A percentile compares a stretch with the other conserved stretches of the same genome.
Conservation (phyloP, 2,888 invertebrate species). For the Hymenopus coronatus region DNA sequence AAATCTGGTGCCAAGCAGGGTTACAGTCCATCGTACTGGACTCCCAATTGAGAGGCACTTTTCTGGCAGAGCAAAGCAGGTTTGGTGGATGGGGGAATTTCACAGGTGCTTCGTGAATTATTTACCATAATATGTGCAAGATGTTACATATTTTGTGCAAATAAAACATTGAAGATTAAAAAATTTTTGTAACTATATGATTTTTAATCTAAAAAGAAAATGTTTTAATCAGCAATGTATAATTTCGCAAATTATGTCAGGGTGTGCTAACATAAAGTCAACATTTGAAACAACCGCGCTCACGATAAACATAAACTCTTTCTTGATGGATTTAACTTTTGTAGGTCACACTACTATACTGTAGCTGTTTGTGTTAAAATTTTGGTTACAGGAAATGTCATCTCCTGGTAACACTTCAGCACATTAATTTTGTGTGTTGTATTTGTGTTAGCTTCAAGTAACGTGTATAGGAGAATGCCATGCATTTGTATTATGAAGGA, state of each 20-base stretch:
- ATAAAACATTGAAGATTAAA: conserved; percentile 28
- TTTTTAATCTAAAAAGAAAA: conserved; percentile 24
- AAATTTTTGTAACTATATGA: conserved; percentile 22
- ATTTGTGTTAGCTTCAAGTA: conserved; percentile 34
- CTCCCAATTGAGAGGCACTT: conserved; percentile 38
- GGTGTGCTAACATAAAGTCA: conserved; percentile 23
- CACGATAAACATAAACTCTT: conserved; percentile 28
- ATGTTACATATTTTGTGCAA: conserved; percentile 30
- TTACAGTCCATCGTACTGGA: conserved; percentile 52
- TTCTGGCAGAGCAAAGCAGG: not conserved
- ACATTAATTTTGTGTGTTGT: conserved; percentile 30
- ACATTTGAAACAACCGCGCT: conserved; percentile 19
- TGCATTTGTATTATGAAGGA: conserved; percentile 34
- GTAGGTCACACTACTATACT: conserved; percentile 29
- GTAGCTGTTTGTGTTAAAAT: conserved; percentile 30
- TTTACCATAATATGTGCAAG: conserved; percentile 26
- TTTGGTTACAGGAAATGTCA: conserved; percentile 21
- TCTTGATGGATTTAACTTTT: conserved; percentile 33
- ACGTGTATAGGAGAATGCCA: conserved; percentile 31
- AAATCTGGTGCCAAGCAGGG: conserved; percentile 57
- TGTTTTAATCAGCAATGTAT: conserved; percentile 31
- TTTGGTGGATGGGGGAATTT: conserved; percentile 23
- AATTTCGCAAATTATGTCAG: conserved; percentile 30
- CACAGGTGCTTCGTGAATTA: conserved; percentile 31
- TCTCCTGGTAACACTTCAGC: conserved; percentile 29